Evolutionary conservation across 2,113 vertebrate genomes (phyloP).

Genomic region (Seriola quinqueradiata): DNA sequence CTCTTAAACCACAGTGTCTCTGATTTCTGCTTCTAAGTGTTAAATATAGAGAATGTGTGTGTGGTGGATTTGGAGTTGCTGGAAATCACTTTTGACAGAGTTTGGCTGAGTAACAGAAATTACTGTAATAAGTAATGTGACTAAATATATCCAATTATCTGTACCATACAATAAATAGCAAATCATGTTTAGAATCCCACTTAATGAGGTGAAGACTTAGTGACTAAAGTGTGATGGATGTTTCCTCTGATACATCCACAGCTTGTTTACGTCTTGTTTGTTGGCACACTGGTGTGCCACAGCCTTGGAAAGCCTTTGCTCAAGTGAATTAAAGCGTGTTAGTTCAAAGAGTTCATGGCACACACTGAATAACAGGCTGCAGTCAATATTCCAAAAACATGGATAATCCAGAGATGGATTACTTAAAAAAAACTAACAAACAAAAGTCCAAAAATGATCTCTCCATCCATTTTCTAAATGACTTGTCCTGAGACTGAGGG

Average conservation of each 20-base stretch:
- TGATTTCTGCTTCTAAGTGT: too few relatives aligned
- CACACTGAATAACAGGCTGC: not conserved
- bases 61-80: too few relatives aligned
- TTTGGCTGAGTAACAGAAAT: not conserved
- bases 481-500: not conserved
- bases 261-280: not conserved
- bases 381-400: slow-evolving; percentile 3
- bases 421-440: not conserved
- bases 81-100: not conserved
- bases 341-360: not conserved
- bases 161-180: too few relatives aligned
- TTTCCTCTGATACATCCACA: not conserved
- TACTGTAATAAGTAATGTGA: not conserved
- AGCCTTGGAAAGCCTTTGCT: not conserved
- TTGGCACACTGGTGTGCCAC: not conserved
- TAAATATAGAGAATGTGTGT: too few relatives aligned
- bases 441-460: not conserved
- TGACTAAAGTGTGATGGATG: not conserved
- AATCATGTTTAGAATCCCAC: too few relatives aligned
- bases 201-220: not conserved
- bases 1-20: too few relatives aligned
- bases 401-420: slow-evolving; percentile 1
- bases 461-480: not conserved
- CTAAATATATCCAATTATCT: not conserved
- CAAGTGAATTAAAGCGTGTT: not conserved